Conservation (phyloP, 2,113 vertebrate species). For the Rhinopithecus roxellana region DNA sequence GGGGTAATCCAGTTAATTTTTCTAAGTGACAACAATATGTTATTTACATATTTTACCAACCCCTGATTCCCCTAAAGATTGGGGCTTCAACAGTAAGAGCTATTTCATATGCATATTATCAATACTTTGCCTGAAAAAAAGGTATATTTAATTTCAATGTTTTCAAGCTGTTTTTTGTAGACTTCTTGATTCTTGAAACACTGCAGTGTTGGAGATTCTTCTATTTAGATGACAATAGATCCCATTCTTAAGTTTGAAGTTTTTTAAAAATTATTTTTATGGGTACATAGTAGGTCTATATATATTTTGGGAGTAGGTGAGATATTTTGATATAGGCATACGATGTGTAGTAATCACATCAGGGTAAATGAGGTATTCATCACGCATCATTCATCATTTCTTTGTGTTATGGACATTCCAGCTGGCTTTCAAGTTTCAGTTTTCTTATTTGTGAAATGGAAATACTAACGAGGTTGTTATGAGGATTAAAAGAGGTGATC, state of each 20-base stretch:
- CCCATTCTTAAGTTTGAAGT: background rate
- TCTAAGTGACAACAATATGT: background rate
- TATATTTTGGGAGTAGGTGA: too few relatives aligned
- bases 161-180: background rate
- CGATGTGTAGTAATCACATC: too few relatives aligned
- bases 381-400: too few relatives aligned
- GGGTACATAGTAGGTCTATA: too few relatives aligned
- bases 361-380: too few relatives aligned
- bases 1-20: slow-evolving; percentile 34
- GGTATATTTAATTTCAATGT: background rate
- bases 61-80: background rate
- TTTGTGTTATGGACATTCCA: too few relatives aligned
- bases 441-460: slow-evolving; percentile 38
- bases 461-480: background rate
- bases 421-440: background rate
- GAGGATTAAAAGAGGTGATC: background rate
- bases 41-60: background rate
- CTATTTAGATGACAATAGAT: background rate
- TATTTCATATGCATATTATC: background rate
- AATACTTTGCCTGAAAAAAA: background rate
- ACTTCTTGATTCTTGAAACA: background rate
- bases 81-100: background rate
- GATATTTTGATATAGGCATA: too few relatives aligned
- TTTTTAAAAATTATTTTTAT: too few relatives aligned
- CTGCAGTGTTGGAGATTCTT: background rate